phyloP scores from a whole-genome alignment of 2,888 invertebrate genomes.

The Zele albiditarsus region DNA sequence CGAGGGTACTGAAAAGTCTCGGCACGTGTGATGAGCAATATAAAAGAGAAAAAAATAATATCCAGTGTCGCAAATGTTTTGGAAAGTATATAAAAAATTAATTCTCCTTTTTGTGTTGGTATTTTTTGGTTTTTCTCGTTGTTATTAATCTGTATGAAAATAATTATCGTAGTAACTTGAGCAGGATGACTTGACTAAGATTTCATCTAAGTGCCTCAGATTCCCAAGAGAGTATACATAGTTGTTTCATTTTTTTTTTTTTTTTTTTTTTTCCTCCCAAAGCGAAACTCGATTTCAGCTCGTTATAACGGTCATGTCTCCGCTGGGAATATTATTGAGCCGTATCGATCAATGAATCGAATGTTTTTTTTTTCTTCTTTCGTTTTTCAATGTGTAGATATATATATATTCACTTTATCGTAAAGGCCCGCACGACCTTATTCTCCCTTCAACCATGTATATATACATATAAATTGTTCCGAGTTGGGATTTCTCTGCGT shows the following conservation, averaged over 20 bases:
- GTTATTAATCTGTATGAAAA: neutral
- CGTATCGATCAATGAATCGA: conserved; percentile 18
- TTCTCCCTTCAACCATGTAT: conserved; percentile 12
- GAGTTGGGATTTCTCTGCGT: conserved; percentile 28
- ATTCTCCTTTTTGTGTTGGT: too few relatives aligned
- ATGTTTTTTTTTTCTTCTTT: conserved; percentile 2
- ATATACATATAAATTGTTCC: conserved; percentile 37
- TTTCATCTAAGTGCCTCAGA: conserved; percentile 8
- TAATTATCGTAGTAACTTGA: neutral
- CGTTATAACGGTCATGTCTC: conserved; percentile 9
- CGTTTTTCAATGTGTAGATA: neutral
- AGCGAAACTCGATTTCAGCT: conserved; percentile 17
- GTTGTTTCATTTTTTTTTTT: neutral
- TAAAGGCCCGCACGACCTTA: neutral
- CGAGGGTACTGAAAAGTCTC: neutral
- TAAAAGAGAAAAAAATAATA: too few relatives aligned
- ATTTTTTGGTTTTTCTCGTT: neutral
- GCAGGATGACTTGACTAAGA: conserved; percentile 7
- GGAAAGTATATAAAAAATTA: too few relatives aligned
- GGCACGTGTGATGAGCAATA: neutral
- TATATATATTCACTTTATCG: neutral
- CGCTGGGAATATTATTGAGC: conserved; percentile 15
- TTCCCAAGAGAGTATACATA: conserved; percentile 7
- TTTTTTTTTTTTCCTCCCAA: neutral
- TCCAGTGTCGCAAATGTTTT: too few relatives aligned